Base-by-base conservation (phyloP, 2,113 vertebrate species). In the Psophia crepitans region DNA sequence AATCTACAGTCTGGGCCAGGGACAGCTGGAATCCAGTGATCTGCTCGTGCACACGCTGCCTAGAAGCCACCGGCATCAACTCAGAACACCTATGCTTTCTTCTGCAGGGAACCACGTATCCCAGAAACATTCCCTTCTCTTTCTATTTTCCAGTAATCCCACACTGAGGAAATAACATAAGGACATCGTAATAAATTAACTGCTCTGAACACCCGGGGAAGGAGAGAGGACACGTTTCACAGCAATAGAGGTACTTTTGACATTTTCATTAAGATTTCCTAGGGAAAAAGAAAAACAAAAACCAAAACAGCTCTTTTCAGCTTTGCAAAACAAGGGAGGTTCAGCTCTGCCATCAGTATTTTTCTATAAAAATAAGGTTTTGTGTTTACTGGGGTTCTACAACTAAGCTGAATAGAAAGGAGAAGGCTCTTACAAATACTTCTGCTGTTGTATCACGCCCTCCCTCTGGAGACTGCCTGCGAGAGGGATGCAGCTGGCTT, bases 321-420 rank as follows among this genome's bases (percentile, higher is more conserved):
- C 78, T 97, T 96, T 94, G 82, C 71, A 13, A 94, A 92, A 96
- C 76, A 85, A 90, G 41, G 82, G 71, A 91, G 68, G 56, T 74
- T 77, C 74, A 96, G 96, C 95, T 96, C 96, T 94, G 83, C 95
- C 93, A 79, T 93, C 83, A 92, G 96, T 74, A 7, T 87, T 96
- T 94, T 91, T 90, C 96, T 97, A 98, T 87, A 97, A 97, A 98
- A 97, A 97, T 97, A 97, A 96, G 87, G 92, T 84, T 84, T 93
- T 95, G 77, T 93, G 93, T 95, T 96, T 94, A 83, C 93, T 96
- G 89, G 77, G 57, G 37, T 95, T 93, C 97, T 96, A 96, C 71
- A 95, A 94, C 96, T 98, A 97, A 87, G 78, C 94, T 93, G 96
- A 91, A 80, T 75, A 94, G 81, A 96, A 95, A 96, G 93, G 84